Percentiles rank a stretch among this genome's conserved stretches.
Evolutionary conservation across 2,888 invertebrate species (phyloP).

Genomic region (Myopa testacea): DNA sequence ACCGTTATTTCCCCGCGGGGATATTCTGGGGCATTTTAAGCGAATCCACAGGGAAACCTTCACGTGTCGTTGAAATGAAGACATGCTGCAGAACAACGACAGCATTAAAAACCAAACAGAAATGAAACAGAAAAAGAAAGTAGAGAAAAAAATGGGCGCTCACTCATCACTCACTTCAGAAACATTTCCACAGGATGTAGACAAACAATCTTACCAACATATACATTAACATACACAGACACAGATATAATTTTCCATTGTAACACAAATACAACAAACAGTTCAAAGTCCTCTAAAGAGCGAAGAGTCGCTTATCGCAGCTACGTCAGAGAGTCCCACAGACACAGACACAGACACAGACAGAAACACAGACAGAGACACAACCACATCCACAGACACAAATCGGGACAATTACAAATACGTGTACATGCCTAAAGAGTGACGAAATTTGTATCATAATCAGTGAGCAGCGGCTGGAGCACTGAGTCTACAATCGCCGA

Average conservation of each 20-base stretch:
- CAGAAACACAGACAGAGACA: constrained; percentile 19
- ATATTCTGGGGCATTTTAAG: constrained; percentile 2
- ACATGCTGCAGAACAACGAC: background rate
- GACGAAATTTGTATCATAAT: constrained; percentile 14
- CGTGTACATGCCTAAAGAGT: constrained; percentile 21
- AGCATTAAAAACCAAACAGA: background rate
- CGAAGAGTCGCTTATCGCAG: background rate
- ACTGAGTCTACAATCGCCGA: too few relatives aligned
- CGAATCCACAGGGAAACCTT: background rate
- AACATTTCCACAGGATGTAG: constrained; percentile 20
- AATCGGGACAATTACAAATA: background rate
- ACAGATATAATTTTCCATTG: constrained; percentile 12
- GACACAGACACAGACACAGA: background rate
- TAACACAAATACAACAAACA: constrained; percentile 29
- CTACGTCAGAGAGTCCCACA: background rate
- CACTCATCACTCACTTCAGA: constrained; percentile 11
- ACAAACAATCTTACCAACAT: background rate
- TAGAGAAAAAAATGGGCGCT: background rate
- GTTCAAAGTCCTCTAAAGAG: constrained; percentile 44
- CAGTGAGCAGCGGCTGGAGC: background rate
- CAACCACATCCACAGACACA: background rate
- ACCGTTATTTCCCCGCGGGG: background rate
- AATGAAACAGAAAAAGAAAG: constrained; percentile 6
- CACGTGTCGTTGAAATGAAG: background rate
- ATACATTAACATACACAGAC: constrained; percentile 16